A percentile compares a stretch with the other conserved stretches of the same genome.
Evolutionary conservation across 2,797 vertebrate species (phyloP).

Genomic region (Periophthalmus magnuspinnatus): DNA sequence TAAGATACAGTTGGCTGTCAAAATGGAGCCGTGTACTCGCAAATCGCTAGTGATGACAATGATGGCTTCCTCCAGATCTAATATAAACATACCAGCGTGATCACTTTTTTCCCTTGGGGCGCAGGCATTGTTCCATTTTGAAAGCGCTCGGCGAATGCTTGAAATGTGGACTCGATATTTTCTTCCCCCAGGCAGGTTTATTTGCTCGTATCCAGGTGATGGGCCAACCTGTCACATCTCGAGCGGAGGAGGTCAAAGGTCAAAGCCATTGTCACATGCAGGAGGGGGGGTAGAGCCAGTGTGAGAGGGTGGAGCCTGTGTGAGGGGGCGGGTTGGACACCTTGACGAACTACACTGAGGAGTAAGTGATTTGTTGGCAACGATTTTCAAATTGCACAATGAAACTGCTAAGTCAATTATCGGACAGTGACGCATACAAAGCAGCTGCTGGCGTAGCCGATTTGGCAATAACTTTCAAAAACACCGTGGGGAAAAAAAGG

Average conservation of each 20-base stretch:
- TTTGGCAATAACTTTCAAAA: neutral
- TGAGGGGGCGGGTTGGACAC: neutral
- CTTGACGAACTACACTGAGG: neutral
- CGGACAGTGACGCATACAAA: neutral
- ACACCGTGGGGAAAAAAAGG: neutral
- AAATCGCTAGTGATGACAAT: slow-evolving; percentile 77
- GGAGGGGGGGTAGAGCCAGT: slow-evolving; percentile 26
- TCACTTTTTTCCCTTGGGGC: slow-evolving; percentile 76
- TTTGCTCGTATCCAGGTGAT: slow-evolving; percentile 76
- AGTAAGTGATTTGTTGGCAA: neutral
- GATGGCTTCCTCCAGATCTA: slow-evolving; percentile 82
- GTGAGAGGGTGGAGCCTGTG: neutral
- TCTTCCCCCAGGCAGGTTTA: slow-evolving; percentile 61
- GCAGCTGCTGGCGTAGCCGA: neutral
- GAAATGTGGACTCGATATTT: slow-evolving; percentile 76
- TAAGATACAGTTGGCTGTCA: slow-evolving; percentile 70
- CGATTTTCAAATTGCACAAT: neutral
- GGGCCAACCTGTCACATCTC: slow-evolving; percentile 75
- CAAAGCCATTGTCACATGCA: slow-evolving; percentile 61
- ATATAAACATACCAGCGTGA: slow-evolving; percentile 85
- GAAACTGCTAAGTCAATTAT: neutral
- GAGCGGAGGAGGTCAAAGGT: slow-evolving; percentile 67
- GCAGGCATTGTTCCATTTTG: slow-evolving; percentile 77
- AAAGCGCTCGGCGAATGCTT: slow-evolving; percentile 77
- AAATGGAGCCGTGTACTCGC: slow-evolving; percentile 60